phyloP scores from a whole-genome alignment of 1,140 invertebrate genomes.

The Drosophila elegans region DNA sequence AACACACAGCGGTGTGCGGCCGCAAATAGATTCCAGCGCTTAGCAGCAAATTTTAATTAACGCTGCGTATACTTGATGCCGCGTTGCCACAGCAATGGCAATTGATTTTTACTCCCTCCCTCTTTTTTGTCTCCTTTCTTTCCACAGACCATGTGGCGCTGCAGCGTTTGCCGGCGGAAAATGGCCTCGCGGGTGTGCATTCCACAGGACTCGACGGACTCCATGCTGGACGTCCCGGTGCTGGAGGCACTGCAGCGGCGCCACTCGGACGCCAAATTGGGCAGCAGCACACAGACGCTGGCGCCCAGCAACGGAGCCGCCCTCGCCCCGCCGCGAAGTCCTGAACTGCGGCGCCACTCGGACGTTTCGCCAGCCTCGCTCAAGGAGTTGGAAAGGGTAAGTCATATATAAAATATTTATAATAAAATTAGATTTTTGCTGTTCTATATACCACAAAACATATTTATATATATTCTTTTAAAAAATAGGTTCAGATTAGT shows the following conservation, averaged over 20 bases:
- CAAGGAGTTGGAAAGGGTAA: constrained; percentile 93
- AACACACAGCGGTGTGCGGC: constrained; percentile 17
- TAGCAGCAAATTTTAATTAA: constrained; percentile 65
- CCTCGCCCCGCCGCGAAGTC: constrained; percentile 91
- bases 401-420: constrained; percentile 24
- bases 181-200: constrained; percentile 89
- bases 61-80: constrained; percentile 17
- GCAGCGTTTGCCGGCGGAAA: constrained; percentile 92
- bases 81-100: constrained; percentile 21
- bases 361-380: constrained; percentile 93
- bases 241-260: constrained; percentile 90
- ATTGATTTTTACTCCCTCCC: constrained; percentile 46
- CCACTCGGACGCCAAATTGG: constrained; percentile 91
- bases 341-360: constrained; percentile 91
- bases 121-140: background rate
- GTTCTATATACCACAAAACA: too few relatives aligned
- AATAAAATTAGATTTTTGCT: background rate
- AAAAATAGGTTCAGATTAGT: too few relatives aligned
- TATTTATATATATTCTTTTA: too few relatives aligned
- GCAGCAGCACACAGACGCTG: constrained; percentile 85
- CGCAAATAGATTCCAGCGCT: constrained; percentile 57
- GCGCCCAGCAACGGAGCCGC: constrained; percentile 85
- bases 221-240: constrained; percentile 91
- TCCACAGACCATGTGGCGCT: constrained; percentile 90
- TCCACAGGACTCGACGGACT: constrained; percentile 92